Base-by-base conservation (phyloP, 1,140 invertebrate species). In the Aphelenchoides besseyi region DNA sequence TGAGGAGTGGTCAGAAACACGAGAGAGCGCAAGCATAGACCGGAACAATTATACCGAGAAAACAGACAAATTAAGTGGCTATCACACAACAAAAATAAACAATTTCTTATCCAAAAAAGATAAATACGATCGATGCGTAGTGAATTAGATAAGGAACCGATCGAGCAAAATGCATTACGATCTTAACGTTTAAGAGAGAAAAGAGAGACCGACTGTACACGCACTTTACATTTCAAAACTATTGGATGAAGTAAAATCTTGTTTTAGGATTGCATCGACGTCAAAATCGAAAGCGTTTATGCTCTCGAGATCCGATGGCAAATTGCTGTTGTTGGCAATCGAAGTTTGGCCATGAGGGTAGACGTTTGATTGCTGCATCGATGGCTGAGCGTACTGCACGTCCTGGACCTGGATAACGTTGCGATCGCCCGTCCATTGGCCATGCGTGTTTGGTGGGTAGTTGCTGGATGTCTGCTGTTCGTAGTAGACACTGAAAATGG, bases 151-250 rank as follows among this genome's bases (percentile, higher is more conserved):
- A 23, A 23, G 41, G 41, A 12, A 23, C 12, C 12, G 41, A 23
- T 12, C 12, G 41, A 48, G 41, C 23, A 23, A 48, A 48, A 48
- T 48, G 41, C 41, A 48, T 48, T 12, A 48, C 41, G 41, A 48
- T 23, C 41, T 48, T 48, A 48, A n/a, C n/a, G n/a, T n/a, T n/a
- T n/a, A 48, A 48, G 41, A 48, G n/a, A n/a, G n/a, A 48, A 23
- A 48, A 23, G 41, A 48, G 41, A 48, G 41, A 48, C 41, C 41
- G 41, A 48, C 41, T 48, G 23, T 48, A 48, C 41, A 48, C 41
- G 41, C 41, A 48, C 12, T 48, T 48, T 23, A 48, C 41, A 48
- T 16, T 16, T 48, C 41, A 23, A 23, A 48, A 23, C 23, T 48
- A 23, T 48, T 48, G 41, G 41, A 48, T 12, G 41, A 12, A 12